phyloP scores from a whole-genome alignment of 2,888 invertebrate species.

The Dexiosoma caninum region DNA sequence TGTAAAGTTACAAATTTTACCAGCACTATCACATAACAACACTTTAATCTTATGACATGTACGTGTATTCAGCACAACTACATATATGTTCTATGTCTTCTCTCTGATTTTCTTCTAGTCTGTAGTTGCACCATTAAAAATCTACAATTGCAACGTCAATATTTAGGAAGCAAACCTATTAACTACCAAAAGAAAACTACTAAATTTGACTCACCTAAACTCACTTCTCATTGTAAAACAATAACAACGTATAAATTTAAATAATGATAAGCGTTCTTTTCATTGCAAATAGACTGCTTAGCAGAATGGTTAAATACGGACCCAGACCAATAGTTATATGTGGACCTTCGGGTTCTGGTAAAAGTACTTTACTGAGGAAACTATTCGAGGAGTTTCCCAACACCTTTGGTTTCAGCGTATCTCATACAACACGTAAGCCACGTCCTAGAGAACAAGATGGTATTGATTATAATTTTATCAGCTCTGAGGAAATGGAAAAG shows the following conservation, averaged over 20 bases:
- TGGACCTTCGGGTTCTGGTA: constrained; percentile 97
- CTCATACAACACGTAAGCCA: constrained; percentile 91
- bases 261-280: constrained; percentile 72
- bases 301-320: constrained; percentile 75
- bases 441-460: constrained; percentile 88
- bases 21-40: too few relatives aligned
- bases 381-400: constrained; percentile 92
- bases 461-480: constrained; percentile 92
- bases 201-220: constrained; percentile 23
- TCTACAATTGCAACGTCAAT: not conserved
- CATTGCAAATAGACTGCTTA: constrained; percentile 72
- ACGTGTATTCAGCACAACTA: too few relatives aligned
- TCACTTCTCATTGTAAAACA: not conserved
- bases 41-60: too few relatives aligned
- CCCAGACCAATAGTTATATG: constrained; percentile 92
- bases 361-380: constrained; percentile 92
- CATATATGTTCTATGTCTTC: too few relatives aligned
- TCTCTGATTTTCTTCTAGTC: constrained; percentile 45
- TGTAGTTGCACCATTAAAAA: constrained; percentile 38
- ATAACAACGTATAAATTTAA: constrained; percentile 39
- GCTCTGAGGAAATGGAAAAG: constrained; percentile 85
- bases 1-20: too few relatives aligned
- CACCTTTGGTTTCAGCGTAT: constrained; percentile 94
- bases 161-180: constrained; percentile 16
- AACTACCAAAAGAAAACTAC: constrained; percentile 1